These are phyloP conservation scores for Polietes domitor DNA, from an alignment of 2,888 invertebrate genomes.

Conservation along the genomic window DNA sequence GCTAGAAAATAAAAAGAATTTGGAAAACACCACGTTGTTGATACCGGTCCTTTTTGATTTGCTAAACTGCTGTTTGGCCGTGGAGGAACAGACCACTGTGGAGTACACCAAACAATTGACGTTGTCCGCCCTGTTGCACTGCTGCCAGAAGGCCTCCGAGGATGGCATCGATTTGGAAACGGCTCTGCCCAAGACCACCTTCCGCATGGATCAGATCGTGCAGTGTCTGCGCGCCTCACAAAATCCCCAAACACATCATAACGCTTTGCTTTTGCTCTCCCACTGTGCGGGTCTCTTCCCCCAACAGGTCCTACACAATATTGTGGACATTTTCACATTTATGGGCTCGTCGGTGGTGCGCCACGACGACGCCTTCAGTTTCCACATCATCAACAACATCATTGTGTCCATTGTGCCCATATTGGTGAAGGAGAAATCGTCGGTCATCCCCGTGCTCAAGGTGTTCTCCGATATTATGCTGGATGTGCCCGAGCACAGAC, in stretches of 20 bases:
- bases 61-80: slow-evolving; percentile 88
- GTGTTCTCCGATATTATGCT: slow-evolving; percentile 95
- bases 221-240: slow-evolving; percentile 94
- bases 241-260: slow-evolving; percentile 97
- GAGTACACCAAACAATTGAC: slow-evolving; percentile 95
- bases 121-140: slow-evolving; percentile 88
- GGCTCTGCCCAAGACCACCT: slow-evolving; percentile 80
- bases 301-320: slow-evolving; percentile 92
- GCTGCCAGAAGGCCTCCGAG: slow-evolving; percentile 83
- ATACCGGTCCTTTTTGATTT: slow-evolving; percentile 90
- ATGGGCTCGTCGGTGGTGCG: slow-evolving; percentile 96
- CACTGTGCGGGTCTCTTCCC: slow-evolving; percentile 90
- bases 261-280: slow-evolving; percentile 92
- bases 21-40: slow-evolving; percentile 85
- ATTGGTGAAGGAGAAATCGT: slow-evolving; percentile 83
- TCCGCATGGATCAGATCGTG: slow-evolving; percentile 82
- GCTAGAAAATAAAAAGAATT: slow-evolving; percentile 91
- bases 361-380: slow-evolving; percentile 97
- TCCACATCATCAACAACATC: slow-evolving; percentile 94
- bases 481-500: slow-evolving; percentile 96
- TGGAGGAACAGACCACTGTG: slow-evolving; percentile 90
- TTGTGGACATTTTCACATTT: slow-evolving; percentile 98
- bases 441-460: slow-evolving; percentile 86
- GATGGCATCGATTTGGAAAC: slow-evolving; percentile 80
- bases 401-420: slow-evolving; percentile 95